These are phyloP conservation scores for Amblyjoppa proteus DNA, from an alignment of 2,888 invertebrate genomes.

Conservation along the genomic window DNA sequence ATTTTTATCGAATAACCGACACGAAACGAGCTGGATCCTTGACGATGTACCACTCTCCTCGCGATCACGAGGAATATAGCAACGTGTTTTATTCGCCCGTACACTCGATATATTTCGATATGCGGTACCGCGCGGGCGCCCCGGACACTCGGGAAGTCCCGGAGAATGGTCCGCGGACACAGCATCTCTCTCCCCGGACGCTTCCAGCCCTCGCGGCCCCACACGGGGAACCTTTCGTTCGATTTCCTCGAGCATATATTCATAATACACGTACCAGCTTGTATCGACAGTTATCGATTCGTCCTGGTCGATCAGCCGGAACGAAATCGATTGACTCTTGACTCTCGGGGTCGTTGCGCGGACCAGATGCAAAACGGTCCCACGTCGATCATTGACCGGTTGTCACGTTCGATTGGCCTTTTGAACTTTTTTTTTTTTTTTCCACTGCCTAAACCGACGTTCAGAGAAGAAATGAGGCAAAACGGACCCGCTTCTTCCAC, in stretches of 20 bases:
- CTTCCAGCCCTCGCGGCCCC: slow-evolving; percentile 49
- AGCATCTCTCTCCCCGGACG: slow-evolving; percentile 48
- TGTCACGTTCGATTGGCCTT: slow-evolving; percentile 29
- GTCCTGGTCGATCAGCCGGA: slow-evolving; percentile 65
- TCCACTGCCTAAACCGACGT: no score
- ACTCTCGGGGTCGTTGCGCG: slow-evolving; percentile 35
- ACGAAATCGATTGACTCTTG: slow-evolving; percentile 67
- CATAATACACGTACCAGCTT: slow-evolving; percentile 22
- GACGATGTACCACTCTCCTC: slow-evolving; percentile 55
- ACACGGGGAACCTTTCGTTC: slow-evolving; percentile 46
- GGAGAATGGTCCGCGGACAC: slow-evolving; percentile 13
- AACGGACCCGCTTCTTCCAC: no score
- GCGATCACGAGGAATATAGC: slow-evolving; percentile 61
- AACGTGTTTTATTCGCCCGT: slow-evolving; percentile 25
- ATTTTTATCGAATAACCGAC: slow-evolving; percentile 68
- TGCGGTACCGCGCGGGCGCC: slow-evolving; percentile 40
- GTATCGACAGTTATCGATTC: slow-evolving; percentile 59
- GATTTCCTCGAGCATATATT: slow-evolving; percentile 24
- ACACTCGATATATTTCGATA: slow-evolving; percentile 32
- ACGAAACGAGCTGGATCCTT: slow-evolving; percentile 54
- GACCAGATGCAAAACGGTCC: slow-evolving; percentile 36
- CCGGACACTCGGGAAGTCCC: slow-evolving; percentile 27
- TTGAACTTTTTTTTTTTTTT: not conserved
- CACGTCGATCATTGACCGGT: slow-evolving; percentile 47
- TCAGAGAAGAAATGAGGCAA: no score